Base-by-base conservation (phyloP, 1,140 invertebrate species). In the Euwallacea similis region DNA sequence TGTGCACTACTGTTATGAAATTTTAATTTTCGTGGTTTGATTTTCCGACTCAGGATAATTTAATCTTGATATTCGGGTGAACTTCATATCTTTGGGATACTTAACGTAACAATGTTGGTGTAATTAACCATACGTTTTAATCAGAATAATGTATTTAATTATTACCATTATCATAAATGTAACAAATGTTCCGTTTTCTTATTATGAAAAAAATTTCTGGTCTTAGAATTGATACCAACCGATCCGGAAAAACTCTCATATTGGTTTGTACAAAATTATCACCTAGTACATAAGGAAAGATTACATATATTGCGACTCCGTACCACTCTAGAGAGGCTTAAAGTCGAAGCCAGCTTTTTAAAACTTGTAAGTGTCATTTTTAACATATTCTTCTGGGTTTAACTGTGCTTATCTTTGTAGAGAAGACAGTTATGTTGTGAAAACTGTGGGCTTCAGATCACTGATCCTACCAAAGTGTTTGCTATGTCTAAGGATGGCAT, bases 401-500 rank as follows among this genome's bases (percentile, higher is more conserved):
- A 61, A 11, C 8, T 61, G 42, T 9, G 41, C 7, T 64, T 54
- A n/a, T 13, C 42, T 9, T 69, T 76, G 65, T 78, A 88, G 85
- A 86, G 87, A 73, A 84, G 88, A 58, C 80, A 86, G 54, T 84
- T 93, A 21, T 87, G 86, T 70, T 94, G 93, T 75, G 81, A 79
- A 41, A 81, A 86, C 61, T 94, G 93, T 79, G 80, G 82, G 21
- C 74, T 77, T 8, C 76, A 82, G 10, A 87, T 95, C 54, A 89
- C 89, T 11, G 84, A 87, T 72, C 90, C 88, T 56, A 85, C 83
- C 4, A 86, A 94, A 75, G 86, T 94, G 46, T 93, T 96, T 80
- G 88, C 90, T 50, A 93, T 95, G 91, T 91, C 91, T 11, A 86
- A 87, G 68, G 90, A 93, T 79, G 93, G 93, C 0, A 88, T 92